Conservation (phyloP, 2,888 invertebrate species). For the Hedychridium roseum region DNA sequence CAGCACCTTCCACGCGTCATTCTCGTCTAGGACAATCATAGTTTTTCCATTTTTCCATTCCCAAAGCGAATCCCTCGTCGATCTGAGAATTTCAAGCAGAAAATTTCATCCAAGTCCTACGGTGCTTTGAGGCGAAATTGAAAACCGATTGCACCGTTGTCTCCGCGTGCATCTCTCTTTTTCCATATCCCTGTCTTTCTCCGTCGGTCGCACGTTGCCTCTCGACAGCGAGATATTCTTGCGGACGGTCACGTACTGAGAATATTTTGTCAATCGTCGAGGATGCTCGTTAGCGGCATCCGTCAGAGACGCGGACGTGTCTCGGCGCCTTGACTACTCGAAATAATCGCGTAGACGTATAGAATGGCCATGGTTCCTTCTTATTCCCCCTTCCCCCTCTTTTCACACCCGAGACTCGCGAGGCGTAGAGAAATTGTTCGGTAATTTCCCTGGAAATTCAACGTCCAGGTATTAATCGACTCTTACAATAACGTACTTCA, state of each 20-base stretch:
- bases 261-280: slow-evolving; percentile 61
- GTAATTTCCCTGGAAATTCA: no score
- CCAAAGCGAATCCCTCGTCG: no score
- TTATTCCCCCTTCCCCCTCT: slow-evolving; percentile 10
- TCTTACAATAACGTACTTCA: no score
- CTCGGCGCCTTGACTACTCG: slow-evolving; percentile 45
- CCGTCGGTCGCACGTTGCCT: not conserved
- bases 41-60: no score
- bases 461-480: no score
- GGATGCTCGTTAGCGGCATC: slow-evolving; percentile 55
- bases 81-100: no score
- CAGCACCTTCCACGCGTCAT: slow-evolving; percentile 35
- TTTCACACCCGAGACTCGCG: slow-evolving; percentile 1
- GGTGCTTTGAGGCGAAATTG: no score
- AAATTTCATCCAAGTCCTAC: no score
- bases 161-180: no score
- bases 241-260: slow-evolving; percentile 40
- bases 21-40: slow-evolving; percentile 16
- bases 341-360: slow-evolving; percentile 46
- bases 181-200: slow-evolving; percentile 19
- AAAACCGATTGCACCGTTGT: no score
- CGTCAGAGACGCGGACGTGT: slow-evolving; percentile 41
- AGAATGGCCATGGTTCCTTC: slow-evolving; percentile 22
- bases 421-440: no score
- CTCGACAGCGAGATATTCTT: slow-evolving; percentile 18